Base-by-base conservation (phyloP, 1,140 invertebrate species). In the Scaptomyza graminum region DNA sequence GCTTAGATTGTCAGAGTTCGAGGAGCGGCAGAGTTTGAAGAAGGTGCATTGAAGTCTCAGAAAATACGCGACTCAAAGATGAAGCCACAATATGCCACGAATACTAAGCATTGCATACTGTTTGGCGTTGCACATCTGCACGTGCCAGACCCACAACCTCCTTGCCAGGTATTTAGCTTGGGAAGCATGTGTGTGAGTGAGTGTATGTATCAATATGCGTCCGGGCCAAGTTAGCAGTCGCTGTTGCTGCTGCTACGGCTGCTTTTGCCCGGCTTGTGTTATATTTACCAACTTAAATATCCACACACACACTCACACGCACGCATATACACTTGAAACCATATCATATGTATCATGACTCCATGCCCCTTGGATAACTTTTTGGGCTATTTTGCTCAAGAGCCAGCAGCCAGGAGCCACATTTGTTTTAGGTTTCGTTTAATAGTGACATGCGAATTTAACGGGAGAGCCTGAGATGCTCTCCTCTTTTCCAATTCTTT, bases 1-100 rank as follows among this genome's bases (percentile, higher is more conserved):
- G 82, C 82, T 87, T 85, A 85, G 82, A 82, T 85, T 87, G 82
- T 82, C 82, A 85, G 80, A 87, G 82, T 85, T 85, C 82, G 82
- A 82, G 82, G 74, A 70, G 77, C 44, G 74, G 41, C 52, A 18
- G 51, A 34, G 31, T 34, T 31, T 22, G 61, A 44, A 31, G 64
- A 68, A 84, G 77, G 78, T 87, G 77, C 82, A 81, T 73, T 77
- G 34, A 81, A 81, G 82, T 87, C 78, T 81, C 62, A 59, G 60
- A 67, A 78, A 74, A 61, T 57, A 56, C 60, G 64, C 50, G 69
- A 66, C 61, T 76, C 79, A 82, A 81, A 83, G 55, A 55, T 59
- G 39, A 72, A 54, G 39, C 55, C 69, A 18, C 63, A 71, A 71
- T 71, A 55, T 70, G 67, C 68, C 73, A 61, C 61, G 68, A 72